phyloP scores from a whole-genome alignment of 2,888 invertebrate species.

The Drosophila fungiperda region DNA sequence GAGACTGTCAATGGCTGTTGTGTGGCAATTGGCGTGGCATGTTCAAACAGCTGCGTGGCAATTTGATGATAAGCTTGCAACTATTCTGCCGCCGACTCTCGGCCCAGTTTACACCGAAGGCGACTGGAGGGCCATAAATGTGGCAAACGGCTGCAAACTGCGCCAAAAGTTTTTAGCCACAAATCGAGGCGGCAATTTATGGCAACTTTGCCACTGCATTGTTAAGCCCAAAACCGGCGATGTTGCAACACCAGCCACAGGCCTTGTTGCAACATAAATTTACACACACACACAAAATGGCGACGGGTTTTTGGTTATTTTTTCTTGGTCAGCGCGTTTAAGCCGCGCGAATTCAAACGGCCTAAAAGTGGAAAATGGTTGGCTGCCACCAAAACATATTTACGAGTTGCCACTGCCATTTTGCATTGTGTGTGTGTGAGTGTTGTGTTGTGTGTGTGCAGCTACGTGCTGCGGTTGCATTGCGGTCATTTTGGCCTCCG shows the following conservation, averaged over 20 bases:
- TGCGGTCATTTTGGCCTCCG: constrained; percentile 58
- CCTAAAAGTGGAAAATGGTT: constrained; percentile 1
- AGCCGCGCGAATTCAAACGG: constrained; percentile 73
- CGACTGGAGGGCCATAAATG: constrained; percentile 32
- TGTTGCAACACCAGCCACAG: constrained; percentile 21
- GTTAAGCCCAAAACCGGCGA: constrained; percentile 24
- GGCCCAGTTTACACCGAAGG: constrained; percentile 57
- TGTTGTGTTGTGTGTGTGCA: constrained; percentile 7
- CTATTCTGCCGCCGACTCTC: constrained; percentile 31
- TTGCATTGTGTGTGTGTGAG: constrained; percentile 14
- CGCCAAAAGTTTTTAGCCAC: constrained; percentile 66
- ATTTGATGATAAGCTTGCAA: constrained; percentile 54
- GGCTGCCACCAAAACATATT: constrained; percentile 58
- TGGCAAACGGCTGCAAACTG: constrained; percentile 43
- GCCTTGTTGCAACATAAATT: constrained; percentile 67
- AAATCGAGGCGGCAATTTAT: constrained; percentile 76
- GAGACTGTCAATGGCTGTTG: constrained; percentile 57
- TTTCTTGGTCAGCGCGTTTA: constrained; percentile 62
- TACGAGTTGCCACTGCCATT: constrained; percentile 69
- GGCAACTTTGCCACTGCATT: constrained; percentile 74
- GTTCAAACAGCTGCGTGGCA: constrained; percentile 47
- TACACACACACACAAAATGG: constrained; percentile 65
- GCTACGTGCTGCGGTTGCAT: constrained; percentile 65
- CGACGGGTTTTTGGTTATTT: constrained; percentile 14
- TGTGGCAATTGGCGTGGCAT: constrained; percentile 50